Percentiles rank a stretch among this genome's conserved stretches.
Conservation (phyloP, 2,113 vertebrate species). For the Struthidea cinerea region DNA sequence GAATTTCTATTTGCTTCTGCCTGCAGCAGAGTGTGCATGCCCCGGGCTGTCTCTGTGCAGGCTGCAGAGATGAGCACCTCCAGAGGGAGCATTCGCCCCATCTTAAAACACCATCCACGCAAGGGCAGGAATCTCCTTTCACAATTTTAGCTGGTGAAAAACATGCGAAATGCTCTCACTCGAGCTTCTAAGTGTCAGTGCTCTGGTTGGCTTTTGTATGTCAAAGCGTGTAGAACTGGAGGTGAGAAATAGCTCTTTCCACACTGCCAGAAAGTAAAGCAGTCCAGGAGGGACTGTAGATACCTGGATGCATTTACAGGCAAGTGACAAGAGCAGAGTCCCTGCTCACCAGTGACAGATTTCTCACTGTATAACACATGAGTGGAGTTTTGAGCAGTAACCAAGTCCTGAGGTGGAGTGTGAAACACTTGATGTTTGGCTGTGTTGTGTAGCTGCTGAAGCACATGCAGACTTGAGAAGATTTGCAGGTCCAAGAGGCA, state of each 20-base stretch:
- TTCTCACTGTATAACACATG: not conserved
- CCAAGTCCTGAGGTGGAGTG: not conserved
- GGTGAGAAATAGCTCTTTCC: not conserved
- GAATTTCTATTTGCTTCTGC: not conserved
- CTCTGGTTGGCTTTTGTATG: not conserved
- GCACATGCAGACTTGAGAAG: not conserved
- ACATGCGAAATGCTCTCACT: not conserved
- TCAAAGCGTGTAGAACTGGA: fast-evolving
- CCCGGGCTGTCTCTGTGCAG: not conserved
- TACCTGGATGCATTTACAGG: not conserved
- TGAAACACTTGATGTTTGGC: not conserved
- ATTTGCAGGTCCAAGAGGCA: not conserved
- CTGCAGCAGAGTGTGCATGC: fast-evolving
- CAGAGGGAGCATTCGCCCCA: slow-evolving; percentile 45
- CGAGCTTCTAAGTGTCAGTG: not conserved
- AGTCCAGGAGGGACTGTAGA: not conserved
- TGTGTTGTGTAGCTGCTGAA: not conserved
- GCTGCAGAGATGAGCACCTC: not conserved
- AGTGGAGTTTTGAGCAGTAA: not conserved
- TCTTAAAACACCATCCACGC: not conserved
- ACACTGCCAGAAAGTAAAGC: not conserved
- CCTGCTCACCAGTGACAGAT: not conserved
- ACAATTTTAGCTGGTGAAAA: not conserved
- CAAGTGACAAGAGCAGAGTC: fast-evolving
- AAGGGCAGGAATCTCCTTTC: not conserved